Evolutionary conservation across 2,113 vertebrate genomes (phyloP).

Genomic region (Pachypanchax playfairii): DNA sequence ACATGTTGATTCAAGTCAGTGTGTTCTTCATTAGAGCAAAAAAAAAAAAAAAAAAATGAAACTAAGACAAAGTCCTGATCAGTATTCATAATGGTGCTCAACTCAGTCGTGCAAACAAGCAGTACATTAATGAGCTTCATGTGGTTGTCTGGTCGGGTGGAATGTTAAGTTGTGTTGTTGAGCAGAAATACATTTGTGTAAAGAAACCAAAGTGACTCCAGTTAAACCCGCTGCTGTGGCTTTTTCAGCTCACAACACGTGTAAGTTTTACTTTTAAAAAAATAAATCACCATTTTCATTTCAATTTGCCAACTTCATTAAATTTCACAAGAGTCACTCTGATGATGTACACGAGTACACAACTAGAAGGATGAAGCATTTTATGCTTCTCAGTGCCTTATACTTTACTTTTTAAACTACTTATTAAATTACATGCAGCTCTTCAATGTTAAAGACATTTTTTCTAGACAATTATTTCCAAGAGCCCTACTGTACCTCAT

Average conservation of each 20-base stretch:
- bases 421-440: too few relatives aligned
- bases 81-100: slow-evolving; percentile 45
- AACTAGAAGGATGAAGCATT: too few relatives aligned
- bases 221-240: background rate
- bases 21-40: slow-evolving; percentile 9
- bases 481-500: too few relatives aligned
- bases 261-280: too few relatives aligned
- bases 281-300: too few relatives aligned
- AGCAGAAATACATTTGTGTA: slow-evolving; percentile 27
- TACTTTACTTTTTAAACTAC: too few relatives aligned
- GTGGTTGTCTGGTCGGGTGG: slow-evolving; percentile 43
- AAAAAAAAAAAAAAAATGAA: slow-evolving; percentile 13
- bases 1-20: slow-evolving; percentile 12
- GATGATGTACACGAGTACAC: too few relatives aligned
- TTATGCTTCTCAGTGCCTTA: too few relatives aligned
- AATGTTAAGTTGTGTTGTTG: slow-evolving; percentile 40
- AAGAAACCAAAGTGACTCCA: slow-evolving; percentile 17
- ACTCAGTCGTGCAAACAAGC: slow-evolving; percentile 47
- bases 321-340: too few relatives aligned
- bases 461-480: too few relatives aligned
- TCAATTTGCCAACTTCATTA: too few relatives aligned
- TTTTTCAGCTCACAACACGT: slow-evolving; percentile 1
- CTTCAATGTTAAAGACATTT: too few relatives aligned
- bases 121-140: slow-evolving; percentile 60
- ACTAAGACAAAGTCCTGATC: slow-evolving; percentile 41